Evolutionary conservation across 2,888 invertebrate species (phyloP).

Genomic region (Xylota segnis): DNA sequence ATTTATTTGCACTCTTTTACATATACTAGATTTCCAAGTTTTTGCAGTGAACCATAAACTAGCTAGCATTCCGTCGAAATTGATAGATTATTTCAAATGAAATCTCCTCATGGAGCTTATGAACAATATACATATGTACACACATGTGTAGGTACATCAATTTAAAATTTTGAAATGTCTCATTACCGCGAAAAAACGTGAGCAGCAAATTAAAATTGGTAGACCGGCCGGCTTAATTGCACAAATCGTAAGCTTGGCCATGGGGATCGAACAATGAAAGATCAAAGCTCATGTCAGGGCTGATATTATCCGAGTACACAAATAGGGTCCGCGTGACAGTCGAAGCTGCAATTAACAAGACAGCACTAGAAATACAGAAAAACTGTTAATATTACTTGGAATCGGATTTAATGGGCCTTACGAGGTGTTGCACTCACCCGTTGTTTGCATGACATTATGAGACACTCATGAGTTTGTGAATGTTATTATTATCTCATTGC

Average conservation of each 20-base stretch:
- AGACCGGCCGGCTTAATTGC: slow-evolving; percentile 19
- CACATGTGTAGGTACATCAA: too few relatives aligned
- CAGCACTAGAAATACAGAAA: background rate
- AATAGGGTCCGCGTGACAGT: slow-evolving; percentile 10
- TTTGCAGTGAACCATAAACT: background rate
- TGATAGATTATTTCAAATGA: background rate
- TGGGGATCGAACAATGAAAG: background rate
- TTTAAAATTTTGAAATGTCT: slow-evolving; percentile 25
- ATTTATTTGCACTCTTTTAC: slow-evolving; percentile 1
- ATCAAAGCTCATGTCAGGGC: slow-evolving; percentile 53
- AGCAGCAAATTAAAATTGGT: background rate
- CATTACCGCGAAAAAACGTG: slow-evolving; percentile 7
- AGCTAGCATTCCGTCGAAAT: background rate
- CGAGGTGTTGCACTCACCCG: slow-evolving; percentile 13
- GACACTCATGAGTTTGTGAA: background rate
- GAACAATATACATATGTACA: too few relatives aligned
- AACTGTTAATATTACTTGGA: background rate
- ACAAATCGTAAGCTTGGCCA: slow-evolving; percentile 10
- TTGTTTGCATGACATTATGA: slow-evolving; percentile 14
- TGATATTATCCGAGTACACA: background rate
- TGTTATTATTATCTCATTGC: background rate
- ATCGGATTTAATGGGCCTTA: slow-evolving; percentile 10
- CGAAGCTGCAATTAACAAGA: slow-evolving; percentile 20
- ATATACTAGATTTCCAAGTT: background rate
- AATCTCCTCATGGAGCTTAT: background rate